phyloP scores from a whole-genome alignment of 2,888 invertebrate species.

The Aelia acuminata region DNA sequence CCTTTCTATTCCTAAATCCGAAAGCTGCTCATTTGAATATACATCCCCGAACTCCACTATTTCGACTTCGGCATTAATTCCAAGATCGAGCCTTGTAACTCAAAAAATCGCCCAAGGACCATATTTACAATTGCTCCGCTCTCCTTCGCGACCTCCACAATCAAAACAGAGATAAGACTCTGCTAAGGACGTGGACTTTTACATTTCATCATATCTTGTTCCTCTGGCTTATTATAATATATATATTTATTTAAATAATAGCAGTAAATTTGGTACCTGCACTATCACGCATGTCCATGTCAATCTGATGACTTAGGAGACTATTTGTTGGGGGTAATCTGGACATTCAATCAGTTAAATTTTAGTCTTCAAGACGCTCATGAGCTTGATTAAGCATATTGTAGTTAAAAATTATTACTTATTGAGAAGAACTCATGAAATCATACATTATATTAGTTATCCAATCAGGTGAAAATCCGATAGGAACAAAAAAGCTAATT shows the following conservation, averaged over 20 bases:
- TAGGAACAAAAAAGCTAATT: no score
- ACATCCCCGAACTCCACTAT: neutral
- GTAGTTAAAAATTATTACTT: no score
- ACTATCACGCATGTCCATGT: neutral
- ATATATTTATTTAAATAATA: neutral
- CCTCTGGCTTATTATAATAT: constrained; percentile 22
- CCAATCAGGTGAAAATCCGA: no score
- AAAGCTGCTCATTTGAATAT: neutral
- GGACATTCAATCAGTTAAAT: no score
- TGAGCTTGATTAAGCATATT: no score
- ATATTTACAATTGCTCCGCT: constrained; percentile 47
- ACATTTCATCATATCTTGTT: constrained; percentile 32
- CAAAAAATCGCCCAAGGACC: constrained; percentile 37
- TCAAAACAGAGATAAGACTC: constrained; percentile 35
- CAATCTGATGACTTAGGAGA: neutral
- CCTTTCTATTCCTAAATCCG: neutral
- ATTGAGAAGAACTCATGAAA: no score
- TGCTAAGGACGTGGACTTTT: constrained; percentile 8
- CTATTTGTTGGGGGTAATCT: neutral
- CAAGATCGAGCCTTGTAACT: constrained; percentile 29
- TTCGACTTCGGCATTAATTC: constrained; percentile 24
- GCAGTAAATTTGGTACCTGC: neutral
- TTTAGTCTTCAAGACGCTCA: no score
- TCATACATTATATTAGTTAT: no score
- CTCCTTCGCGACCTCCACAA: constrained; percentile 35